These are phyloP conservation scores for Eospalax fontanierii DNA, from an alignment of 2,797 vertebrate genomes.

Conservation along the genomic window DNA sequence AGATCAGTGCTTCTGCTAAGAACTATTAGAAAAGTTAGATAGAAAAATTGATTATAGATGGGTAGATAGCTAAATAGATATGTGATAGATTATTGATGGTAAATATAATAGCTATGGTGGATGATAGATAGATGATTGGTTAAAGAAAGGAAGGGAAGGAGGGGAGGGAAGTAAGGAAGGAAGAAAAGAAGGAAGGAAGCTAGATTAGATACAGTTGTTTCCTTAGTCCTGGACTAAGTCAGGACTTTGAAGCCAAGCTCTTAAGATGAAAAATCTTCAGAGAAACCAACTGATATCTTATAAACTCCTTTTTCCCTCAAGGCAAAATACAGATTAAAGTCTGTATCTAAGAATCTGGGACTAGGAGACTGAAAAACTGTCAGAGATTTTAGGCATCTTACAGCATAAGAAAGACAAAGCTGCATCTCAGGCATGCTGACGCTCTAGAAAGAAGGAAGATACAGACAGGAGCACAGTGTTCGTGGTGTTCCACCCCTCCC, in stretches of 20 bases:
- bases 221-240: background rate
- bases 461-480: background rate
- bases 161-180: background rate
- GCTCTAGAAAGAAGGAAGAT: background rate
- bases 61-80: background rate
- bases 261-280: background rate
- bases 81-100: fast-evolving
- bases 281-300: background rate
- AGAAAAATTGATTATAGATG: background rate
- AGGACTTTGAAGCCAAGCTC: background rate
- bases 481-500: background rate
- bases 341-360: background rate
- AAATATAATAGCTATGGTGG: no score
- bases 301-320: background rate
- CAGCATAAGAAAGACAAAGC: background rate
- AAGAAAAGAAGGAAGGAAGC: background rate
- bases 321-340: background rate
- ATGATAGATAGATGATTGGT: background rate
- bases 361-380: background rate
- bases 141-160: no score
- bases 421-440: background rate
- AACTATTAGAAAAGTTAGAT: background rate
- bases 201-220: background rate
- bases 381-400: background rate
- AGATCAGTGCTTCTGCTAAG: background rate